These are phyloP conservation scores for Chrysolina americana DNA, from an alignment of 2,888 invertebrate genomes.

Conservation along the genomic window DNA sequence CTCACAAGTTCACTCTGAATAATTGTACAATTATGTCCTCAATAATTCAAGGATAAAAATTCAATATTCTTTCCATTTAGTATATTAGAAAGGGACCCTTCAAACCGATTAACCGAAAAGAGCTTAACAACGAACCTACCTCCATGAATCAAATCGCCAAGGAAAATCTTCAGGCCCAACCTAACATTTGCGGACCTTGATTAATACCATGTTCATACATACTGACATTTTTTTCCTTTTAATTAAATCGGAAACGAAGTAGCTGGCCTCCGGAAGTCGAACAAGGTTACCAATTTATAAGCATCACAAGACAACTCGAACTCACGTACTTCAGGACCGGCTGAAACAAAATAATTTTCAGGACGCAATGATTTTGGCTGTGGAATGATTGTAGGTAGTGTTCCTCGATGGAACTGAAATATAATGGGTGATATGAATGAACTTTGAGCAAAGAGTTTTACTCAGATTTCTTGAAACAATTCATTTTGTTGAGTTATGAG, in stretches of 20 bases:
- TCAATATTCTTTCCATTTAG: background rate
- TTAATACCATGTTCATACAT: slow-evolving; percentile 41
- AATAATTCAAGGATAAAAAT: no score
- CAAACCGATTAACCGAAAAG: background rate
- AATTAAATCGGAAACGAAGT: slow-evolving; percentile 65
- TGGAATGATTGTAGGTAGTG: no score
- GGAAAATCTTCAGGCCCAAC: slow-evolving; percentile 48
- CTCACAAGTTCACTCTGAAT: background rate
- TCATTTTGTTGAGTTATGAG: no score
- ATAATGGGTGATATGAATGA: no score
- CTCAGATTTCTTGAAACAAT: no score
- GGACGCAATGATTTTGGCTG: no score
- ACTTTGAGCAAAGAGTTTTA: no score
- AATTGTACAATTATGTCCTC: background rate
- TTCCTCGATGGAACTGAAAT: no score
- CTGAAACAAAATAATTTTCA: slow-evolving; percentile 2
- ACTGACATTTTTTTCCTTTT: slow-evolving; percentile 53
- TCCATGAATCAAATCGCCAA: slow-evolving; percentile 35
- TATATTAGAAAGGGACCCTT: background rate
- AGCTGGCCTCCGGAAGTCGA: slow-evolving; percentile 65
- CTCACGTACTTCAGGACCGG: slow-evolving; percentile 1
- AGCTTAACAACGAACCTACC: slow-evolving; percentile 20
- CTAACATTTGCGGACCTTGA: slow-evolving; percentile 44
- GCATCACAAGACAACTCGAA: slow-evolving; percentile 38
- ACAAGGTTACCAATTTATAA: slow-evolving; percentile 58